A percentile compares a stretch with the other conserved stretches of the same genome.
phyloP scores from a whole-genome alignment of 2,113 vertebrate genomes.

The Hydropotes inermis region DNA sequence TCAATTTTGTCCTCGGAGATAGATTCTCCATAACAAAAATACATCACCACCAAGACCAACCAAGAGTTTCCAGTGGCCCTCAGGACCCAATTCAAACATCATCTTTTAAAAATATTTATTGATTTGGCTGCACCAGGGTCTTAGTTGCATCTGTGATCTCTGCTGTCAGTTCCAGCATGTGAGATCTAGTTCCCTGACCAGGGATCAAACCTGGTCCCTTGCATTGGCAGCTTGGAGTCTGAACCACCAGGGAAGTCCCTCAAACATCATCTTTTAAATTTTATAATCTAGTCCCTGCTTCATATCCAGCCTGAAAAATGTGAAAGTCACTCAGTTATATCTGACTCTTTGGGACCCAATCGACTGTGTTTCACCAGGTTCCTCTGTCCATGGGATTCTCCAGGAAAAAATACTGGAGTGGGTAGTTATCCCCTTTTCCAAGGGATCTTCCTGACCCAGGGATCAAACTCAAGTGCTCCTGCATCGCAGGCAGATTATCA shows the following conservation, averaged over 20 bases:
- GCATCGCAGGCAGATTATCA: rapidly evolving
- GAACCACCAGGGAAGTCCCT: not conserved
- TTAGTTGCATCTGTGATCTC: not conserved
- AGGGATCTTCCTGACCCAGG: not conserved
- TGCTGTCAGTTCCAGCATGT: not conserved
- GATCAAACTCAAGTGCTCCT: not conserved
- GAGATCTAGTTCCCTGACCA: not conserved
- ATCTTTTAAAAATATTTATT: not conserved
- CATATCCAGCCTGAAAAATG: not conserved
- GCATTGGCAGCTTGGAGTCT: not conserved
- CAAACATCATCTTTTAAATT: not conserved
- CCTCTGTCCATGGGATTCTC: not conserved
- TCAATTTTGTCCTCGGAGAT: not conserved
- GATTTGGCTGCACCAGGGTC: not conserved
- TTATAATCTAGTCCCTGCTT: not conserved
- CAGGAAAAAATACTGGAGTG: not conserved
- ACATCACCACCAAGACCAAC: not conserved
- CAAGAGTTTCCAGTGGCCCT: not conserved
- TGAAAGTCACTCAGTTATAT: not conserved
- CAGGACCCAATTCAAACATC: not conserved
- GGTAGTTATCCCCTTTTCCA: not conserved
- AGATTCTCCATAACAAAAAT: not conserved
- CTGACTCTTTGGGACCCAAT: not conserved
- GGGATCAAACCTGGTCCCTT: not conserved
- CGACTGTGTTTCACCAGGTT: not conserved